Base-by-base conservation (phyloP, 2,797 vertebrate genomes). In the Apogon hyalosoma region DNA sequence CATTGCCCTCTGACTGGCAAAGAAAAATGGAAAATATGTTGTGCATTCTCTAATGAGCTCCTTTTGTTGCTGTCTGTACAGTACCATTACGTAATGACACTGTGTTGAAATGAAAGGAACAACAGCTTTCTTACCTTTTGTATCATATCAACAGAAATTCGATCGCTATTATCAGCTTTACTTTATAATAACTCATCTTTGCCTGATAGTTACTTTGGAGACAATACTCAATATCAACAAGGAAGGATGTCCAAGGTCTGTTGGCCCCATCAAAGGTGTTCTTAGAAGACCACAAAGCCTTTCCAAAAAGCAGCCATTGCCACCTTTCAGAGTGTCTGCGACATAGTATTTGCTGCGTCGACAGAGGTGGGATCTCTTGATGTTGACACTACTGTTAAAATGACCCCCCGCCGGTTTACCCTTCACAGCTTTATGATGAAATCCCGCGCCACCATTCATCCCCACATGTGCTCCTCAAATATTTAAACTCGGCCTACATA, bases 391-490 rank as follows among this genome's bases (percentile, higher is more conserved):
- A 79, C 87, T 77, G 82, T 90, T 90, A 90, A 86, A 94, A 93
- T 86, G 87, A 81, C 92, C 93, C 91, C 92, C 92, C 48, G 77
- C 67, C 46, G 79, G 72, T 88, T 89, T 72, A 64, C 84, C 84
- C 86, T 89, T 90, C 84, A 73, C 84, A 80, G 87, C 87, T 94
- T 94, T 90, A 87, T 92, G 89, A 92, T 89, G 89, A 92, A 92
- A 92, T 81, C 90, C 89, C 82, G 82, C 88, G 88, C 89, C 87
- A 87, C 90, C 80, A 72, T 88, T 90, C 91, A 91, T 83, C 89
- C 83, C 82, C 81, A 79, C 90, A 93, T 93, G 93, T 88, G 90
- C 91, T 93, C 77, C 82, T 93, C 91, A 92, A 93, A 94, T 94
- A 93, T 94, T 94, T 92, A 91, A 94, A 92, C 90, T 74, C 42